phyloP scores from a whole-genome alignment of 35 echinoderm and acorn worm species.

The Strongylocentrotus purpuratus region DNA sequence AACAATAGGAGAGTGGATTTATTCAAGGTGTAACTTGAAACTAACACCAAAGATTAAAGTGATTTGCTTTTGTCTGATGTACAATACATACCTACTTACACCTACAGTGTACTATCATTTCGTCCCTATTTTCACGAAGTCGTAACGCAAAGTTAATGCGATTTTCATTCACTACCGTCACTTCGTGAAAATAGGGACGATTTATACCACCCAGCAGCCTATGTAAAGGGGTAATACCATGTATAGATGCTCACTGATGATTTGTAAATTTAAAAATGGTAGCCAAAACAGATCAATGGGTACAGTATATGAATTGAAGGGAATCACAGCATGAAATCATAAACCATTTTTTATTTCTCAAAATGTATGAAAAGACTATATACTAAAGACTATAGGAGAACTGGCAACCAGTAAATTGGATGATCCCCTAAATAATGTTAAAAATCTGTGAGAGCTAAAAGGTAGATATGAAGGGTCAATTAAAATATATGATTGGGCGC shows the following conservation, averaged over 20 bases:
- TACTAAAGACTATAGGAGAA: background rate
- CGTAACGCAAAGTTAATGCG: no score
- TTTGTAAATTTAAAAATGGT: background rate
- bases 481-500: no score
- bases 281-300: background rate
- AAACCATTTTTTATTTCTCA: background rate
- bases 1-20: background rate
- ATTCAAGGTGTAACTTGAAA: background rate
- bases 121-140: no score
- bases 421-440: background rate
- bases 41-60: background rate
- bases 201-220: background rate
- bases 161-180: no score
- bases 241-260: background rate
- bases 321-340: background rate
- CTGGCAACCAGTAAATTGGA: background rate
- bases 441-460: background rate
- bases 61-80: background rate
- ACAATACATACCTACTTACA: background rate
- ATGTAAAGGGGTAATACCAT: background rate
- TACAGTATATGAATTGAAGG: background rate
- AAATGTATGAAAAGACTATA: background rate
- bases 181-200: no score
- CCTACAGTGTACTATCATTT: background rate
- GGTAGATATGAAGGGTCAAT: background rate